Conservation (phyloP, 2,888 invertebrate species). For the Acanthoscelides obtectus region DNA sequence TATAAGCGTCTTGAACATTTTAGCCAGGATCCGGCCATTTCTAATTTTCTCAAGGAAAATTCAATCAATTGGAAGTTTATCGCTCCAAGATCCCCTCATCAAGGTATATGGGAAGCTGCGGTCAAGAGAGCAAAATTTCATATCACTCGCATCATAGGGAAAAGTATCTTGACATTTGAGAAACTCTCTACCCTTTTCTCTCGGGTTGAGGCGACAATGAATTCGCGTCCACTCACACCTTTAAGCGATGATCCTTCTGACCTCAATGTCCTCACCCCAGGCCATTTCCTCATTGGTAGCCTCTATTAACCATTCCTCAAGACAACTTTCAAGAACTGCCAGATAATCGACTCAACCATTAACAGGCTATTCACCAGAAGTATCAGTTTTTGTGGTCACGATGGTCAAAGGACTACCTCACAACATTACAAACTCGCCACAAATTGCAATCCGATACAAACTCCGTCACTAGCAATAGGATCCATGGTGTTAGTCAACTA, state of each 20-base stretch:
- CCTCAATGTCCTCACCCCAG: slow-evolving; percentile 11
- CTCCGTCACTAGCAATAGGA: too few relatives aligned
- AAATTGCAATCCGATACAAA: too few relatives aligned
- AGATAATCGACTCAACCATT: not conserved
- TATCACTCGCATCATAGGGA: not conserved
- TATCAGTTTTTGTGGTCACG: too few relatives aligned
- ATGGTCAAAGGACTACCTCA: too few relatives aligned
- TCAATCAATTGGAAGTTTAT: slow-evolving; percentile 8
- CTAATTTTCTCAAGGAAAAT: not conserved
- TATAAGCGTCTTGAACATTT: too few relatives aligned
- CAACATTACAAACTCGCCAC: too few relatives aligned
- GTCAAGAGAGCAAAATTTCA: slow-evolving; percentile 5
- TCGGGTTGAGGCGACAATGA: slow-evolving; percentile 9
- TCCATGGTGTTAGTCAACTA: too few relatives aligned
- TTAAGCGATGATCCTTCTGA: slow-evolving; percentile 6
- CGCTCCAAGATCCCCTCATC: slow-evolving; percentile 4
- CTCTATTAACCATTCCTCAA: slow-evolving; percentile 1
- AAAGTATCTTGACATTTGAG: slow-evolving; percentile 1
- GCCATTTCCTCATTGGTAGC: slow-evolving; percentile 12
- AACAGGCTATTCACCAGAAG: not conserved
- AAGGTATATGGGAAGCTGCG: slow-evolving; percentile 11
- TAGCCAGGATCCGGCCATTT: too few relatives aligned
- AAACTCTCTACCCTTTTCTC: not conserved
- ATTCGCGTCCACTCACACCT: slow-evolving; percentile 14
- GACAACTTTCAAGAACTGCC: not conserved